These are phyloP conservation scores for Pogonocherus hispidulus DNA, from an alignment of 2,888 invertebrate genomes.

Conservation along the genomic window DNA sequence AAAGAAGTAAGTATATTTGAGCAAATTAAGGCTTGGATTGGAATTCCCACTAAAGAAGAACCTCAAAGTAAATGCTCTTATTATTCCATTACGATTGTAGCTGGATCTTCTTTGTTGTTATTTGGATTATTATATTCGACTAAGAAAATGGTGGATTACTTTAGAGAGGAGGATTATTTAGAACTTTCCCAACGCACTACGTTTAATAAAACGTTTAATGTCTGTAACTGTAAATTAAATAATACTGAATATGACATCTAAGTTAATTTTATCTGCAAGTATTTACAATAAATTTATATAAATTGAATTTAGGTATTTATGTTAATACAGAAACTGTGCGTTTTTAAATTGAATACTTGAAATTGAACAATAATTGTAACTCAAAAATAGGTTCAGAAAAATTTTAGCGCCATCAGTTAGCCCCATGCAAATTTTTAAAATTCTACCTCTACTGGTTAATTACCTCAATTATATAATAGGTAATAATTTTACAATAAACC, in stretches of 20 bases:
- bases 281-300: constrained; percentile 1
- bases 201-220: constrained; percentile 42
- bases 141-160: constrained; percentile 50
- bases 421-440: no score
- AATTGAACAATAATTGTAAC: no score
- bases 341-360: no score
- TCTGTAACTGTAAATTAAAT: constrained; percentile 47
- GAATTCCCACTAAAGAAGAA: constrained; percentile 35
- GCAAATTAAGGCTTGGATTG: constrained; percentile 27
- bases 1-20: neutral
- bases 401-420: no score
- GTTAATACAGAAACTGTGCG: no score
- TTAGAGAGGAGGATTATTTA: constrained; percentile 46
- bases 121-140: constrained; percentile 38
- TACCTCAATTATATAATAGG: no score
- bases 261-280: neutral
- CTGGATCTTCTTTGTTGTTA: constrained; percentile 40
- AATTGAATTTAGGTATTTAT: no score
- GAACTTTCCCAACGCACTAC: constrained; percentile 19
- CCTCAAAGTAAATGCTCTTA: constrained; percentile 45
- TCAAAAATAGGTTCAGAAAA: no score
- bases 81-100: constrained; percentile 48
- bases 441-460: no score
- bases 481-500: no score
- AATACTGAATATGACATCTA: constrained; percentile 31